Base-by-base conservation (phyloP, 2,113 vertebrate genomes). In the Galemys pyrenaicus region DNA sequence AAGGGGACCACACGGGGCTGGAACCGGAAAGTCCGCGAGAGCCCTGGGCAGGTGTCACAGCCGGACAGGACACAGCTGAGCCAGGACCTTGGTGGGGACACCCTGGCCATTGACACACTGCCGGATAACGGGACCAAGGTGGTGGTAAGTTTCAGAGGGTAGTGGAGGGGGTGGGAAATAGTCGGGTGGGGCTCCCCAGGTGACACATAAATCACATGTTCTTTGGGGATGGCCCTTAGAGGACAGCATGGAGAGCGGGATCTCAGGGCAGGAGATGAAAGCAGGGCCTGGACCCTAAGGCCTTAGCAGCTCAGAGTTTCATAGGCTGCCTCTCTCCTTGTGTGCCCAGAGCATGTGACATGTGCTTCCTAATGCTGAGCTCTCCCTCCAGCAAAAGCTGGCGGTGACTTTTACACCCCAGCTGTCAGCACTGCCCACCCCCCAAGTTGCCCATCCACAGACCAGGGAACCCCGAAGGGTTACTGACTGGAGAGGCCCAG, bases 41-140 rank as follows among this genome's bases (percentile, higher is more conserved):
- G 3, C 91, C 49, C 92, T n/a, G 90, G 95, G 60, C 85, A 84
- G 95, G 95, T 22, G 3, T 74, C 3, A 1, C 97, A 97, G 39
- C 84, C 94, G 0, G 94, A 92, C 62, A 96, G 97, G 93, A 97
- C 96, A 3, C 98, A 83, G 95, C 97, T 99, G 95, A 98, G 97
- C 91, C 98, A 98, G 77, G 99, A 99, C 67, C 96, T 98, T 85
- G 98, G 56, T 35, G 99, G 98, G 41, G 98, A 97, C 97, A 98
- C 97, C 87, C 86, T 99, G 82, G 98, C 98, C 96, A 99, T 99
- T 41, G 98, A 98, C 97, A 99, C 98, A 0, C 97, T 99, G 94
- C 97, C 97, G 0, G 97, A 98, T 96, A 99, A 99, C 54, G 97
- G 97, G 97, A 99, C 99, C 41, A 98, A 89, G 4, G 95, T 99